phyloP scores from a whole-genome alignment of 2,113 vertebrate genomes.

The Myotis brandtii region DNA sequence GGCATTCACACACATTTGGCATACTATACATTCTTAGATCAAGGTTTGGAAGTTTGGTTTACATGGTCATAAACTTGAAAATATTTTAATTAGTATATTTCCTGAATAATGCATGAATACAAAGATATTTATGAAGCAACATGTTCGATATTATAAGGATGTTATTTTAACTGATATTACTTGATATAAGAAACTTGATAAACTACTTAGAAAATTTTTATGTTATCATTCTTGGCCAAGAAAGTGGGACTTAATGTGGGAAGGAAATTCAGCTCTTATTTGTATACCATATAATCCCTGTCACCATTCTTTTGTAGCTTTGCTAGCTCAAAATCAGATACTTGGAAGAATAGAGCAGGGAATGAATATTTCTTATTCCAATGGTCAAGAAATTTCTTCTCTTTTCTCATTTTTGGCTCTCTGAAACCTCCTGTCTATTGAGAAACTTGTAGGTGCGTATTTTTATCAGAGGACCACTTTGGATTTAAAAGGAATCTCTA shows the following conservation, averaged over 20 bases:
- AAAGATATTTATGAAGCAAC: constrained; percentile 6
- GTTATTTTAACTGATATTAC: not conserved
- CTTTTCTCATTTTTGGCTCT: not conserved
- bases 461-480: constrained; percentile 11
- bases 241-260: not conserved
- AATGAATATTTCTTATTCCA: constrained; percentile 10
- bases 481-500: constrained; percentile 28
- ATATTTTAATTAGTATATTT: constrained; percentile 59
- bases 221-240: not conserved
- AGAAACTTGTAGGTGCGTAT: not conserved
- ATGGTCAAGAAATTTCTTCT: not conserved
- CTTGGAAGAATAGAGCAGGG: not conserved
- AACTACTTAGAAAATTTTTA: not conserved
- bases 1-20: not conserved
- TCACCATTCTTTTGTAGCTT: not conserved
- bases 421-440: constrained; percentile 27
- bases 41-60: not conserved
- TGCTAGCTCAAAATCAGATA: not conserved
- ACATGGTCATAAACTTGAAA: constrained; percentile 32
- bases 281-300: not conserved
- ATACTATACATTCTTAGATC: not conserved
- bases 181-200: not conserved
- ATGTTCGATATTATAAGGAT: not conserved
- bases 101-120: not conserved
- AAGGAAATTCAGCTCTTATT: not conserved